These are phyloP conservation scores for Microctonus hyperodae DNA, from an alignment of 2,888 invertebrate genomes.

Conservation along the genomic window DNA sequence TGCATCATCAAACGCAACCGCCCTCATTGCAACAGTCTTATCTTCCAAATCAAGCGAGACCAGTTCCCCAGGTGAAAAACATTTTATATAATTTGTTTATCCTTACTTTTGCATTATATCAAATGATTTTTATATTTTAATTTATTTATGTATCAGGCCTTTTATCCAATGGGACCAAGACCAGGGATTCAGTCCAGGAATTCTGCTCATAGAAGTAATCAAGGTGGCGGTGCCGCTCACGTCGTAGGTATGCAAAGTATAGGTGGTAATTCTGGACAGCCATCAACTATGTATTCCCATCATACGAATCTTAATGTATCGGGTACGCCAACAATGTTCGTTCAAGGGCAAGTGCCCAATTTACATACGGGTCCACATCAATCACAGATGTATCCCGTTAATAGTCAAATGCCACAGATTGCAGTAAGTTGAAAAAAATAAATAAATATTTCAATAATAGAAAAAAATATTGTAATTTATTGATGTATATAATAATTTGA, in stretches of 20 bases:
- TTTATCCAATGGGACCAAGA: conserved; percentile 51
- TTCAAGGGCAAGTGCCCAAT: conserved; percentile 50
- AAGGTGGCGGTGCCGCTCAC: conserved; percentile 49
- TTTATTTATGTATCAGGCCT: conserved; percentile 41
- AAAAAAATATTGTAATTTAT: neutral
- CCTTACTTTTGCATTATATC: neutral
- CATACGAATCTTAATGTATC: conserved; percentile 47
- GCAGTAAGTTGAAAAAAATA: conserved; percentile 36
- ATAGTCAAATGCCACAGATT: conserved; percentile 52
- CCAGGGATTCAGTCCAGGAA: conserved; percentile 54
- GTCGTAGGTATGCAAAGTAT: conserved; percentile 54
- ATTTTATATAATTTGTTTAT: neutral
- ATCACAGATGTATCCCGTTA: conserved; percentile 49
- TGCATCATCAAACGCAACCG: conserved; percentile 55
- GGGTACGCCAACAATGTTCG: conserved; percentile 48
- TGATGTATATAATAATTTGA: neutral
- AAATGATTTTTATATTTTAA: neutral
- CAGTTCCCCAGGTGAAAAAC: conserved; percentile 51
- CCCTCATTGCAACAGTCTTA: conserved; percentile 51
- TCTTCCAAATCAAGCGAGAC: conserved; percentile 49
- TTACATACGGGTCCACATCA: conserved; percentile 53
- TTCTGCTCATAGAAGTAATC: conserved; percentile 53
- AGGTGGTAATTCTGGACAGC: conserved; percentile 52
- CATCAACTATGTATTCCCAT: conserved; percentile 52
- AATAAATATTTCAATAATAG: neutral